Evolutionary conservation across 2,888 invertebrate species (phyloP).

Genomic region (Hydrotaea cyrtoneurina): DNA sequence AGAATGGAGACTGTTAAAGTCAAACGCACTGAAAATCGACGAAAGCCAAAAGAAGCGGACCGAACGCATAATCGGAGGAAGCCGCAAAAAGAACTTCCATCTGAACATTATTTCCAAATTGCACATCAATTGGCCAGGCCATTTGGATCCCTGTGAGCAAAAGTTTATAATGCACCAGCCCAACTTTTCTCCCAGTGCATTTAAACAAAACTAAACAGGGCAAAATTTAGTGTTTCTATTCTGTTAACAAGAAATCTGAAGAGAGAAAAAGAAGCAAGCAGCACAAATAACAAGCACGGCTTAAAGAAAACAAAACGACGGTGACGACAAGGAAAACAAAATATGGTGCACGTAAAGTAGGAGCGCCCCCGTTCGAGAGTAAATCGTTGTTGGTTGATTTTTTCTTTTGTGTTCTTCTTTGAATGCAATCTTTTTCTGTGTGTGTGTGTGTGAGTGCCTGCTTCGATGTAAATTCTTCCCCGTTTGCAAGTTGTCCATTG

Average conservation of each 20-base stretch:
- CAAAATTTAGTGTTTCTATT: slow-evolving; percentile 20
- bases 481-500: slow-evolving; percentile 18
- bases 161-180: not conserved
- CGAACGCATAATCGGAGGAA: no score
- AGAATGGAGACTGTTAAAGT: no score
- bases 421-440: not conserved
- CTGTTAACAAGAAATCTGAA: slow-evolving; percentile 37
- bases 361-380: slow-evolving; percentile 60
- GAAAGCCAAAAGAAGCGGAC: no score
- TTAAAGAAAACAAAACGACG: slow-evolving; percentile 26
- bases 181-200: not conserved
- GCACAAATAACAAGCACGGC: slow-evolving; percentile 55
- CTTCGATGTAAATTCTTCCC: not conserved
- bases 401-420: slow-evolving; percentile 20
- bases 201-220: not conserved
- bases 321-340: not conserved
- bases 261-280: slow-evolving; percentile 21
- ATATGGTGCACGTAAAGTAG: slow-evolving; percentile 64
- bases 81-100: no score
- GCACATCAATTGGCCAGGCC: no score
- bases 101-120: no score
- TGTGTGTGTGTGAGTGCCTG: not conserved
- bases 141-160: no score
- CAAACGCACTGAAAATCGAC: no score
- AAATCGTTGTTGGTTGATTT: slow-evolving; percentile 35